These are phyloP conservation scores for Semotilus atromaculatus DNA, from an alignment of 2,797 vertebrate genomes.

Conservation along the genomic window DNA sequence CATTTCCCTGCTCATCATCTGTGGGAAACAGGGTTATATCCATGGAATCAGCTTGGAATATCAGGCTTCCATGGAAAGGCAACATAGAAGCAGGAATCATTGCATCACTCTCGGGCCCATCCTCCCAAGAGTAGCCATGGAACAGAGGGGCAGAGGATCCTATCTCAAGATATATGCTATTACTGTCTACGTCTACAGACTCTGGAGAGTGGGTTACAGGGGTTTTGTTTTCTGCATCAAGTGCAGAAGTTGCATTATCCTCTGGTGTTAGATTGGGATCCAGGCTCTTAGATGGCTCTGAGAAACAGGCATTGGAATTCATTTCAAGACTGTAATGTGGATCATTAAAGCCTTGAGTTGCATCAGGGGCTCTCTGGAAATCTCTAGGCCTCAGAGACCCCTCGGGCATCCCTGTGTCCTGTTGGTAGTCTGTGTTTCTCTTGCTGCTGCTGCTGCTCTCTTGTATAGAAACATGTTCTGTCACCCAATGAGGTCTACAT, in stretches of 20 bases:
- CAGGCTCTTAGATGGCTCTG: constrained; percentile 66
- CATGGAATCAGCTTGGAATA: constrained; percentile 93
- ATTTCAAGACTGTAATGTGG: constrained; percentile 71
- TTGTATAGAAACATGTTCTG: constrained; percentile 70
- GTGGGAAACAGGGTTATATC: constrained; percentile 88
- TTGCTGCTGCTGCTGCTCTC: constrained; percentile 77
- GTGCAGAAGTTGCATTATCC: constrained; percentile 61
- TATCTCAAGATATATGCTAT: constrained; percentile 60
- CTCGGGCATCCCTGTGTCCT: constrained; percentile 74
- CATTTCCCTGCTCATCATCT: constrained; percentile 78
- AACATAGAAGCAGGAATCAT: constrained; percentile 93
- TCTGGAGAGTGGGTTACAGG: constrained; percentile 78
- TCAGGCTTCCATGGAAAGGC: constrained; percentile 89
- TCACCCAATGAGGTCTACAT: constrained; percentile 76
- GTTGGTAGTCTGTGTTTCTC: constrained; percentile 76
- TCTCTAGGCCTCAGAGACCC: constrained; percentile 66
- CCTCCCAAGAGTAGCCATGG: constrained; percentile 72
- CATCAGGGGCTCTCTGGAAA: constrained; percentile 43
- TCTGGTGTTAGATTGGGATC: constrained; percentile 53
- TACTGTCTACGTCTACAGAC: constrained; percentile 70
- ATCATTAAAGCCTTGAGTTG: constrained; percentile 57
- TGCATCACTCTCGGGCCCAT: constrained; percentile 74
- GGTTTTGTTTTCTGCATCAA: constrained; percentile 74
- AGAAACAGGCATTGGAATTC: constrained; percentile 73
- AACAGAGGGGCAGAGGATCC: constrained; percentile 70